A percentile compares a stretch with the other conserved stretches of the same genome.
Conservation (phyloP, 2,113 vertebrate species). For the Ochotona curzoniae region DNA sequence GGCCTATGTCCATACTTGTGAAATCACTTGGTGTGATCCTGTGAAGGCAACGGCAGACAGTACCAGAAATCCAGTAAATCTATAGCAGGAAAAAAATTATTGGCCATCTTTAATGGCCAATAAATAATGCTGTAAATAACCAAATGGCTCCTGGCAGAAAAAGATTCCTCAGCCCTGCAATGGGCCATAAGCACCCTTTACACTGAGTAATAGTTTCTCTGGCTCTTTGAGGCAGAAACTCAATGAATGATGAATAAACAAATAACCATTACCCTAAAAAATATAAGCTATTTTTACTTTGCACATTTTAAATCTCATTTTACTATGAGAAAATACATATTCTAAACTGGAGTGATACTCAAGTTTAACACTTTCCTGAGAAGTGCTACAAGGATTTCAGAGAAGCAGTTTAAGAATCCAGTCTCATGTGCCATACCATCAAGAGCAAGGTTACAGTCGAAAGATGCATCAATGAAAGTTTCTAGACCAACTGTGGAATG, state of each 20-base stretch:
- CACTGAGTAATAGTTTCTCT: not conserved
- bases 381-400: not conserved
- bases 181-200: not conserved
- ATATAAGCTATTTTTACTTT: not conserved
- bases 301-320: constrained; percentile 18
- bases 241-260: not conserved
- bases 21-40: no score
- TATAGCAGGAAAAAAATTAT: no score
- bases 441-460: not conserved
- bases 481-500: not conserved
- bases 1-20: no score
- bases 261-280: not conserved
- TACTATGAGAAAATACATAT: not conserved
- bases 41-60: no score
- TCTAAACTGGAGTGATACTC: constrained; percentile 28
- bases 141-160: no score
- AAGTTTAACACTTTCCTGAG: constrained; percentile 13
- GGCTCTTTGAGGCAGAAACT: not conserved
- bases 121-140: no score
- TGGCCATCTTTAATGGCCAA: no score
- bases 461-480: not conserved
- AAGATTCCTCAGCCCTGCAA: not conserved
- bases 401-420: not conserved
- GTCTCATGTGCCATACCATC: not conserved
- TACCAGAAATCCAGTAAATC: no score